Base-by-base conservation (phyloP, 2,797 vertebrate genomes). In the Melanotaenia trifasciata region DNA sequence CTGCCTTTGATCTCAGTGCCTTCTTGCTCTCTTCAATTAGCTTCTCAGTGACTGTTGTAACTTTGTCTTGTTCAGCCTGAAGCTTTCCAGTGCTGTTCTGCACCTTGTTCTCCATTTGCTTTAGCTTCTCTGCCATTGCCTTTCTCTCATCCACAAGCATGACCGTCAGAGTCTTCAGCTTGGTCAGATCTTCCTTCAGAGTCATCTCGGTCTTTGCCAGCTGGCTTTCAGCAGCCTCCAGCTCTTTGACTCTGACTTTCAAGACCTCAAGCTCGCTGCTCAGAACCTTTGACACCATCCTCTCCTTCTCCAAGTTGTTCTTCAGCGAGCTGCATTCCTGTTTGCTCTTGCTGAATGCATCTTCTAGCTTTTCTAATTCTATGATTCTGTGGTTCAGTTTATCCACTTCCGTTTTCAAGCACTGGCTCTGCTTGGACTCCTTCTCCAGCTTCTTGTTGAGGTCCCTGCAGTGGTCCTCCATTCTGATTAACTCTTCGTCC, bases 61-160 rank as follows among this genome's bases (percentile, higher is more conserved):
- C 96, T 93, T 97, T 99, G 72, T 96, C 96, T 90, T 99, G 96
- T 72, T 99, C 98, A 1, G 93, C 91, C 78, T 99, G 96, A 79
- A 98, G 95, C 78, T 97, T 97, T 30, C 95, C 95, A 51, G 95
- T 91, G 92, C 96, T 94, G 80, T 92, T 94, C 84, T 98, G 95
- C 63, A 98, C 91, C 78, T 97, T 99, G 83, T 96, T 96, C 89
- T 99, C 98, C 77, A 97, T 97, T 85, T 96, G 96, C 87, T 96
- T 97, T 56, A 98, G 92, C 93, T 97, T 99, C 84, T 99, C 97
- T 4, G 95, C 92, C 95, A 97, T 96, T 1, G 94, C 90, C 92
- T 97, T 98, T 73, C 97, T 95, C 83, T 99, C 97, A 75, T 99
- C 96, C 74, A 98, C 96, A 64, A 99, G 94, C 94, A 99, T 96